Evolutionary conservation across 2,113 vertebrate genomes (phyloP).

Genomic region (Rhineura floridana): DNA sequence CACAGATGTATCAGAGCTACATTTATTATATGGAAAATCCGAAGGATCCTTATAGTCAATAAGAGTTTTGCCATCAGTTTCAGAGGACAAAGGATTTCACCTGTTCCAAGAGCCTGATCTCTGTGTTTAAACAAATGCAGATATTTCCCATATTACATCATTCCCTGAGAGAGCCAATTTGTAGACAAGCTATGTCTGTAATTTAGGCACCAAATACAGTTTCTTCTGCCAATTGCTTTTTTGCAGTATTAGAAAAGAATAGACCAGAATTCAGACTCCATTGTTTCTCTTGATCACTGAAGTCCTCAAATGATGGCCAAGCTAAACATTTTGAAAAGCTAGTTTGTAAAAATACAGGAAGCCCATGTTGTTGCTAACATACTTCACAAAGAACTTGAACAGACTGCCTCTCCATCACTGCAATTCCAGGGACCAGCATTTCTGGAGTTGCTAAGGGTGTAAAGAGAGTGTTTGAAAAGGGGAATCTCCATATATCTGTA

Average conservation of each 20-base stretch:
- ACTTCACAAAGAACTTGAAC: neutral
- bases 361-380: neutral
- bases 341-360: neutral
- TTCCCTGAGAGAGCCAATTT: neutral
- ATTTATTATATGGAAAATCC: neutral
- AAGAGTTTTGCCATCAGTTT: neutral
- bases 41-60: neutral
- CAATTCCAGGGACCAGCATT: neutral
- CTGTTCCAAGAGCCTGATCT: neutral
- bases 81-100: neutral
- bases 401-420: neutral
- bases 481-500: neutral
- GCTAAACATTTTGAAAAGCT: slow-evolving; percentile 10
- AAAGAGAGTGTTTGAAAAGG: neutral
- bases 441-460: neutral
- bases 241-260: slow-evolving; percentile 5
- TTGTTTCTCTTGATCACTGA: neutral
- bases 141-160: neutral
- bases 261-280: neutral
- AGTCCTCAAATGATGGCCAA: neutral
- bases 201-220: neutral
- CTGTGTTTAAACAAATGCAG: slow-evolving; percentile 9
- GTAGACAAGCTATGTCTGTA: neutral
- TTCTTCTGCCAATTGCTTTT: slow-evolving; percentile 1
- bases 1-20: neutral